These are phyloP conservation scores for Bradynema listronoti DNA, from an alignment of 1,140 invertebrate species.

Conservation along the genomic window DNA sequence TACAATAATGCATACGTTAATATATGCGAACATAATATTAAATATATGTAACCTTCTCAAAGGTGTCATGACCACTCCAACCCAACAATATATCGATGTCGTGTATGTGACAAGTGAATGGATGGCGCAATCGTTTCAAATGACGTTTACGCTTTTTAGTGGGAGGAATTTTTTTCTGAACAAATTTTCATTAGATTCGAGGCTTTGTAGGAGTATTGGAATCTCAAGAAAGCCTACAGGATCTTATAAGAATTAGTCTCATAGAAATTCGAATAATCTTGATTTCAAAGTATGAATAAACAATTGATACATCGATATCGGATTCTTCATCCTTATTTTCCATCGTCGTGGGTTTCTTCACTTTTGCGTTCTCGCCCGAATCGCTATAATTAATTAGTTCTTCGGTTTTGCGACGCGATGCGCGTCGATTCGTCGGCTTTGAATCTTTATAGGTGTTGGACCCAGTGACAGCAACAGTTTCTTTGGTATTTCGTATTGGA, in stretches of 20 bases:
- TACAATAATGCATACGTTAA: no score
- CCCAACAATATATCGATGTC: constrained; percentile 43
- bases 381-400: no score
- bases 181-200: neutral
- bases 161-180: constrained; percentile 11
- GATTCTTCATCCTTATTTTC: neutral
- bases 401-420: no score
- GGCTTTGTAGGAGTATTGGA: neutral
- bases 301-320: neutral
- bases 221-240: neutral
- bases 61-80: constrained; percentile 30
- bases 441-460: no score
- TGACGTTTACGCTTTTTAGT: constrained; percentile 24
- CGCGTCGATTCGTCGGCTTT: no score
- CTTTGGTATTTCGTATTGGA: no score
- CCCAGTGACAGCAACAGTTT: no score
- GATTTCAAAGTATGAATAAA: neutral
- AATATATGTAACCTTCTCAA: constrained; percentile 33
- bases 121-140: constrained; percentile 8
- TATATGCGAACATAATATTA: no score
- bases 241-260: no score
- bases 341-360: no score
- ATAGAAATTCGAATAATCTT: no score
- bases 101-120: constrained; percentile 30
- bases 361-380: no score